These are phyloP conservation scores for Venustoraphidia nigricollis DNA, from an alignment of 2,888 invertebrate species.

Conservation along the genomic window DNA sequence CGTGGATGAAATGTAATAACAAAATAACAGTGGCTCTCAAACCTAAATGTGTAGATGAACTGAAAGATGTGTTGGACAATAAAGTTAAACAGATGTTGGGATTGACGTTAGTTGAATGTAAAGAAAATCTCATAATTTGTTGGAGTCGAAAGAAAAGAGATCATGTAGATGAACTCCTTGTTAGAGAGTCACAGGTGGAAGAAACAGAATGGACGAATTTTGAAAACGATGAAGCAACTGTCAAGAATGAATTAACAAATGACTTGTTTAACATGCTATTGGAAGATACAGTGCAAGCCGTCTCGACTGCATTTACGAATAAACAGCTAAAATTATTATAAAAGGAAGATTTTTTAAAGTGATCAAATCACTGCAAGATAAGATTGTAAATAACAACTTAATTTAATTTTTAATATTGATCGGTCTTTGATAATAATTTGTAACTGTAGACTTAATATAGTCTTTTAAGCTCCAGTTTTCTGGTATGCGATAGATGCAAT, in stretches of 20 bases:
- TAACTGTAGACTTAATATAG: no score
- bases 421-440: no score
- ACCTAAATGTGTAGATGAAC: conserved; percentile 30
- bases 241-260: conserved; percentile 44
- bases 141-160: conserved; percentile 51
- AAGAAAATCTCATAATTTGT: conserved; percentile 40
- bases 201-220: conserved; percentile 61
- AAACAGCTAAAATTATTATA: neutral
- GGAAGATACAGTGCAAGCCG: conserved; percentile 26
- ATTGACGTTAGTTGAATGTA: conserved; percentile 31
- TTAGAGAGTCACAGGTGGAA: conserved; percentile 53
- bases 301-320: neutral
- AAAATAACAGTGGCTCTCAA: conserved; percentile 25
- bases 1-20: conserved; percentile 34
- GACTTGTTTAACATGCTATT: conserved; percentile 38
- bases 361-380: no score
- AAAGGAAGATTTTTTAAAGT: no score
- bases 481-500: no score
- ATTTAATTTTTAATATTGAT: no score
- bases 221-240: conserved; percentile 50
- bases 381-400: no score
- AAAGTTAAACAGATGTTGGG: conserved; percentile 36
- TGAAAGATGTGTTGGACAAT: conserved; percentile 32
- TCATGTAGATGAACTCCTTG: conserved; percentile 54
- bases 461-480: no score